Evolutionary conservation across 2,888 invertebrate genomes (phyloP), one percentile per base, ranked within the genome.

Genomic region (Lepidonotus clava): DNA sequence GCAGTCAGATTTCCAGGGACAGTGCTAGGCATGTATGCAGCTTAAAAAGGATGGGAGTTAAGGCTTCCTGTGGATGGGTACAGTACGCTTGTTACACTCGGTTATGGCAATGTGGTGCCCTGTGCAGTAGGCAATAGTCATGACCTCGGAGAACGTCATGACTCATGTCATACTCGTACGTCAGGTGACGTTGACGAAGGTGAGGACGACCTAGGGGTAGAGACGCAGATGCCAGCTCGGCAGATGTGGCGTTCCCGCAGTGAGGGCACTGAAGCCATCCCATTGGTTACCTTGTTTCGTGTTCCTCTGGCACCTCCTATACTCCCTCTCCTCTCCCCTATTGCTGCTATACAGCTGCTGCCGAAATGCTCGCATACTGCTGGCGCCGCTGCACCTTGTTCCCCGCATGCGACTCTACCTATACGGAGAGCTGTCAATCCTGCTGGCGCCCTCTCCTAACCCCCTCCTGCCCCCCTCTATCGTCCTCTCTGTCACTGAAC

Each of bases 181-280:
- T n/a, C n/a, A n/a, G n/a, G n/a, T n/a, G n/a, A n/a, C n/a, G n/a
- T n/a, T n/a, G n/a, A 24, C 11, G 61, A 24, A n/a, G 61, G 28
- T 24, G 24, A 61, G 1, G 24, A 61, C 61, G 61, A 56, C n/a
- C 8, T 5, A n/a, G n/a, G 24, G 14, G 5, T n/a, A n/a, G 4
- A 24, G 61, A 61, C 14, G 28, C 61, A 4, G 28, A 28, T 28
- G 28, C 61, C 14, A 61, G 61, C 28, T 8, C 61, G 2, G 61
- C 61, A 61, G 61, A 24, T 61, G 61, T 14, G 61, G 28, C 61
- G 61, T 61, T 61, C 61, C 61, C 61, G 61, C 61, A 61, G 28
- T 24, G 28, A 28, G 28, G 28, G n/a, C 61, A 61, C 0, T 14
- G 61, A 28, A 24, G 61, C 24, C 28, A 61, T n/a, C 61, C 28